Conservation (phyloP, 1,140 invertebrate genomes). For the Triops longicaudatus region DNA sequence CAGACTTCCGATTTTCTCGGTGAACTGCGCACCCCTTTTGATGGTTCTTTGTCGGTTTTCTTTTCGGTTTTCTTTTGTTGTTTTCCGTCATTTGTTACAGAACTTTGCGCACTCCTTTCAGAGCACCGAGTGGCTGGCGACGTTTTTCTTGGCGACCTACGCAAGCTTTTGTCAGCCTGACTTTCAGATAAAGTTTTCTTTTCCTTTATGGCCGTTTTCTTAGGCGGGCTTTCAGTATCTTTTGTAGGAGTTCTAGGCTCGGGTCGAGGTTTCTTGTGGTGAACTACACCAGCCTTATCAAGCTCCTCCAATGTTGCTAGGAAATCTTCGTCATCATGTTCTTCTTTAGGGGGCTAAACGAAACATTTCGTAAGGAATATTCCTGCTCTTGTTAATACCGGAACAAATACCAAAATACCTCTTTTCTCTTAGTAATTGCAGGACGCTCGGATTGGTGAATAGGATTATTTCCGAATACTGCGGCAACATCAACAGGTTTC, state of each 20-base stretch:
- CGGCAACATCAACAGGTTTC: constrained; percentile 12
- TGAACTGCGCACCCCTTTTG: background rate
- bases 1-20: background rate
- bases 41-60: background rate
- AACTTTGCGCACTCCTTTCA: background rate
- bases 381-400: background rate
- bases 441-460: constrained; percentile 1
- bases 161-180: background rate
- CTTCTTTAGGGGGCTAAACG: constrained; percentile 36
- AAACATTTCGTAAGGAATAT: background rate
- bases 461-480: constrained; percentile 21
- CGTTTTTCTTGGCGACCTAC: background rate
- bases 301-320: constrained; percentile 53
- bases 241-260: background rate
- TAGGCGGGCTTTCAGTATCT: background rate
- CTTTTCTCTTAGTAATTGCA: background rate
- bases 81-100: background rate
- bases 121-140: background rate
- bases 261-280: constrained; percentile 26
- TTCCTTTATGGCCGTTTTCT: background rate
- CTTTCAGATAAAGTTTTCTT: background rate
- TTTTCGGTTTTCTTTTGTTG: background rate
- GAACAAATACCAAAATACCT: background rate
- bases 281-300: constrained; percentile 38
- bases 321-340: constrained; percentile 59